Evolutionary conservation across 2,797 vertebrate species (phyloP).

Genomic region (Bovichtus diacanthus): DNA sequence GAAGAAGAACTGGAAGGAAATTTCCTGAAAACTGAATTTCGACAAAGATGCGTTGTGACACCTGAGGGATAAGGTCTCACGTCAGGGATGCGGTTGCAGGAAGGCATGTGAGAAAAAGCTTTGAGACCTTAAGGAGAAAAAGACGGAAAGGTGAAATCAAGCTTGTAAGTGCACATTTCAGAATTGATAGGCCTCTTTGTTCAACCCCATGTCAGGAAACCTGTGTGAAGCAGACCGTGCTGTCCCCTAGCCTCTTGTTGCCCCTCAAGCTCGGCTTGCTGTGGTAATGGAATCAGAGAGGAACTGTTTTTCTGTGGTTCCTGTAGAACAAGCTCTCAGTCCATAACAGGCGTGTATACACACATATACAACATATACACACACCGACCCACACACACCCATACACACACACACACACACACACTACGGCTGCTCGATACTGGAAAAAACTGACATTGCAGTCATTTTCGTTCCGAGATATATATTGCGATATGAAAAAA

Average conservation of each 20-base stretch:
- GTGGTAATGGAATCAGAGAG: constrained; percentile 72
- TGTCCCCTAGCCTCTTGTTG: constrained; percentile 58
- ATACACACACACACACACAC: not conserved
- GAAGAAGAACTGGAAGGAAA: not conserved
- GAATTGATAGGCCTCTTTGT: constrained; percentile 56
- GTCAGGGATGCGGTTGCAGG: constrained; percentile 26
- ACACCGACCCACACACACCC: constrained; percentile 27
- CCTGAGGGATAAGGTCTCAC: constrained; percentile 48
- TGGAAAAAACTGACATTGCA: not conserved
- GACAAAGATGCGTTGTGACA: constrained; percentile 55
- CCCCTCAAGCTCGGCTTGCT: constrained; percentile 50
- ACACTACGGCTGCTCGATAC: not conserved
- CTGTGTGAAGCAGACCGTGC: constrained; percentile 57
- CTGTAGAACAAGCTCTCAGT: constrained; percentile 39
- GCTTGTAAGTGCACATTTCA: constrained; percentile 58
- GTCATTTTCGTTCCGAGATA: not conserved
- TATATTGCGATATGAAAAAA: not conserved
- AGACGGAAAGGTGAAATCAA: constrained; percentile 56
- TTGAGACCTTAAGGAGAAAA: constrained; percentile 21
- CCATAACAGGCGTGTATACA: constrained; percentile 39
- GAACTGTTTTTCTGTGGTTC: constrained; percentile 47
- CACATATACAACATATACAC: constrained; percentile 8
- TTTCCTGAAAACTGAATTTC: constrained; percentile 50
- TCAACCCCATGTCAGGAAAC: constrained; percentile 44
- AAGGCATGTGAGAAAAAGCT: constrained; percentile 25